Percentiles rank a stretch among this genome's conserved stretches.
phyloP scores from a whole-genome alignment of 2,888 invertebrate genomes.

The Megaustenia siamemsis region DNA sequence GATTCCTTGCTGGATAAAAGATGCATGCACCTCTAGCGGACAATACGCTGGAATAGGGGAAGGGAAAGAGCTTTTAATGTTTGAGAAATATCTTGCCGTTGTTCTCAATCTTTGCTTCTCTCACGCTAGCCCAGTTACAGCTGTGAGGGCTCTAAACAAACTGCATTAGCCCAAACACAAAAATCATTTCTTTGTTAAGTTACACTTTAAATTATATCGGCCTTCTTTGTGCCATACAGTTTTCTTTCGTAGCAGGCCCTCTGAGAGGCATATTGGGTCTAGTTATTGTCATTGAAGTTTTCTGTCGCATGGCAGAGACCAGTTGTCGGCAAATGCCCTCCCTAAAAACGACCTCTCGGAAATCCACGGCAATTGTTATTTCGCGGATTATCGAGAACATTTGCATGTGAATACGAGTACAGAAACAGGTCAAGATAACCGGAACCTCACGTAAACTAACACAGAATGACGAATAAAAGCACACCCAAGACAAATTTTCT shows the following conservation, averaged over 20 bases:
- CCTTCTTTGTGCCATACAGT: conserved; percentile 38
- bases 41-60: conserved; percentile 37
- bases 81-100: conserved; percentile 35
- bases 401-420: conserved; percentile 27
- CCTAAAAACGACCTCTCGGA: neutral
- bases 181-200: conserved; percentile 47
- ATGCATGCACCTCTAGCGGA: conserved; percentile 45
- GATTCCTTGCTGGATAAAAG: conserved; percentile 50
- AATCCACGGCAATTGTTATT: conserved; percentile 38
- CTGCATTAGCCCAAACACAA: conserved; percentile 35
- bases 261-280: conserved; percentile 20
- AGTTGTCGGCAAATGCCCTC: conserved; percentile 26
- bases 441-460: neutral
- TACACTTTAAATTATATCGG: conserved; percentile 50
- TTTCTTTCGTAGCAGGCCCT: conserved; percentile 19
- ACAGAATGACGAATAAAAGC: neutral
- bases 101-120: conserved; percentile 9
- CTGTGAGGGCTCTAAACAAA: conserved; percentile 25
- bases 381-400: conserved; percentile 18
- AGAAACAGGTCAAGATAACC: conserved; percentile 42
- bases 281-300: conserved; percentile 32
- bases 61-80: conserved; percentile 40
- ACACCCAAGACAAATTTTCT: conserved; percentile 19
- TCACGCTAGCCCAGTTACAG: conserved; percentile 27
- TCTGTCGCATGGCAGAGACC: conserved; percentile 26